Conservation (phyloP, 2,797 vertebrate genomes). For the Sparus aurata region DNA sequence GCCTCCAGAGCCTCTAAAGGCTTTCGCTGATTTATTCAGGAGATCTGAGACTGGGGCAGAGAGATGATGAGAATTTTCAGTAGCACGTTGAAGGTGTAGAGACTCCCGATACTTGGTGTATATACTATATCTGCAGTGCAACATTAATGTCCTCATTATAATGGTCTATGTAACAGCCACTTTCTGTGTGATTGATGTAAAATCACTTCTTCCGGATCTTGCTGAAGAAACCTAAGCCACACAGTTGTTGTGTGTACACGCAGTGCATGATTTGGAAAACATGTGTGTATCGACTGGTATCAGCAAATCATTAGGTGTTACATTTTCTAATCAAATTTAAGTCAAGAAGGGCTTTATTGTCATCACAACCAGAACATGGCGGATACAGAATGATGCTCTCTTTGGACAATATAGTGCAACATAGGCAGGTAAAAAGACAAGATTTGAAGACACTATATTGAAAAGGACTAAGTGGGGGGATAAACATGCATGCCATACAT, state of each 20-base stretch:
- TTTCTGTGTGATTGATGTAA: neutral
- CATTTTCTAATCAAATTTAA: too few relatives aligned
- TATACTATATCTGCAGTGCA: slow-evolving; percentile 17
- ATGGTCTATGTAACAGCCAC: neutral
- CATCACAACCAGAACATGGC: too few relatives aligned
- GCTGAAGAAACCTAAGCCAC: neutral
- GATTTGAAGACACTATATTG: too few relatives aligned
- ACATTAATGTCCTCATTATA: slow-evolving; percentile 10
- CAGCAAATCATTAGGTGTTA: too few relatives aligned
- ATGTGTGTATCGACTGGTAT: too few relatives aligned
- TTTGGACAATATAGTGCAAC: too few relatives aligned
- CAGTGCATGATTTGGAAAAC: too few relatives aligned
- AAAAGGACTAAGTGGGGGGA: too few relatives aligned
- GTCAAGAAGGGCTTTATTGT: too few relatives aligned
- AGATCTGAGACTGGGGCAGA: slow-evolving; percentile 51
- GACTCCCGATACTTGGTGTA: slow-evolving; percentile 7
- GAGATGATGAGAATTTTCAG: slow-evolving; percentile 58
- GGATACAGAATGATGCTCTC: too few relatives aligned
- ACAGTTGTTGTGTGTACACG: neutral
- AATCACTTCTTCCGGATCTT: neutral
- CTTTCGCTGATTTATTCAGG: slow-evolving; percentile 65
- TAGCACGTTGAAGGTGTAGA: slow-evolving; percentile 42
- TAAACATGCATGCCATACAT: too few relatives aligned
- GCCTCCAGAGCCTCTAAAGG: slow-evolving; percentile 53
- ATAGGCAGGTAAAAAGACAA: too few relatives aligned